A percentile compares a stretch with the other conserved stretches of the same genome.
These are phyloP conservation scores for Miniopterus natalensis DNA, from an alignment of 2,113 vertebrate species.

Conservation along the genomic window DNA sequence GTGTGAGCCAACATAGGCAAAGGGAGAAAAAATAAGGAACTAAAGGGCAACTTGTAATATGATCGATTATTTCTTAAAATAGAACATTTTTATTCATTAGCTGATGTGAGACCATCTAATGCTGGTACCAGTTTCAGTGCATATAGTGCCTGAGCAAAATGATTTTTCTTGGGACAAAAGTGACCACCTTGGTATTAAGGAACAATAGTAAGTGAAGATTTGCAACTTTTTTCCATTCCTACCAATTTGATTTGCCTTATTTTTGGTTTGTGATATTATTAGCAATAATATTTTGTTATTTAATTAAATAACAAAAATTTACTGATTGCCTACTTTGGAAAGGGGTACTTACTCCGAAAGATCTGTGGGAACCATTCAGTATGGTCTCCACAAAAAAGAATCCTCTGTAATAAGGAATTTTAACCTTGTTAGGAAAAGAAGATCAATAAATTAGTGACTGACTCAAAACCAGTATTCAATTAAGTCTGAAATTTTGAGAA, in stretches of 20 bases:
- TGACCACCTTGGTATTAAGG: background rate
- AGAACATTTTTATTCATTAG: background rate
- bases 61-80: conserved; percentile 1
- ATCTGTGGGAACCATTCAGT: background rate
- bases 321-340: background rate
- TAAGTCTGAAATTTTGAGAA: conserved; percentile 8
- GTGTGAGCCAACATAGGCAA: background rate
- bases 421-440: background rate
- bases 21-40: background rate
- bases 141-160: background rate
- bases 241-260: background rate
- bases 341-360: background rate
- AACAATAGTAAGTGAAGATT: background rate
- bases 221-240: background rate
- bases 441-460: background rate
- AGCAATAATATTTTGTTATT: background rate
- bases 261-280: conserved; percentile 6
- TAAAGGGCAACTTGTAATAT: background rate
- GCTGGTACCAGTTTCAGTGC: background rate
- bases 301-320: conserved; percentile 3
- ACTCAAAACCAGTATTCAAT: background rate
- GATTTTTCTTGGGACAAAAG: background rate
- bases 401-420: background rate
- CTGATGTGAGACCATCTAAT: background rate
- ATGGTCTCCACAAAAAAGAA: background rate